Evolutionary conservation across 1,140 invertebrate genomes (phyloP), one percentile per base, ranked within the genome.

Genomic region (Sweltsa coloradensis): DNA sequence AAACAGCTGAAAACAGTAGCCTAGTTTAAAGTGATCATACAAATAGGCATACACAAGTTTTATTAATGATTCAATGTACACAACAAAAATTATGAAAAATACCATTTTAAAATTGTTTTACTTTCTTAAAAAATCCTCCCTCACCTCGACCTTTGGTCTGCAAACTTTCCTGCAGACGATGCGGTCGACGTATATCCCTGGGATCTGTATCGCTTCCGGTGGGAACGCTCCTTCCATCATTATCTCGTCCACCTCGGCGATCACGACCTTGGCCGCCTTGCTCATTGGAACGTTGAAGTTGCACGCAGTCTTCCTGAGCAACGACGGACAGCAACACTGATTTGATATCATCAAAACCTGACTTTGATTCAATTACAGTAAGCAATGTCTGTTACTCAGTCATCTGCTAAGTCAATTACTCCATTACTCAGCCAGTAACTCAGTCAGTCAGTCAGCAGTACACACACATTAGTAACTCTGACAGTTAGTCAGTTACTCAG

Each of bases 271-370:
- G 0, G 83, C 91, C 11, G 94, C 94, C 70, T 84, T 89, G 50
- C 86, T 90, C 87, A 97, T 96, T 0, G 86, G 74, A 3, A 85
- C 82, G 65, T 97, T 98, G 57, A 98, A 97, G 70, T 98, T 98
- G 21, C 85, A 74, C 0, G 94, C 89, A 9, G 89, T 79, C 67
- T 83, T 83, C 47, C 81, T 79, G 53, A 34, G 63, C 63, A 48
- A 50, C 40, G 23, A 37, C n/a, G 11, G 16, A 37, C n/a, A 19
- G 18, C 36, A 37, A n/a, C n/a, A n/a, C n/a, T n/a, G n/a, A n/a
- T n/a, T n/a, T n/a, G n/a, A n/a, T n/a, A n/a, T n/a, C n/a, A n/a
- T n/a, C n/a, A n/a, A n/a, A n/a, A n/a, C n/a, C n/a, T n/a, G n/a
- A n/a, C n/a, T n/a, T n/a, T n/a, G n/a, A n/a, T n/a, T n/a, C n/a